phyloP scores from a whole-genome alignment of 2,797 vertebrate species.

The Siniperca obscura region DNA sequence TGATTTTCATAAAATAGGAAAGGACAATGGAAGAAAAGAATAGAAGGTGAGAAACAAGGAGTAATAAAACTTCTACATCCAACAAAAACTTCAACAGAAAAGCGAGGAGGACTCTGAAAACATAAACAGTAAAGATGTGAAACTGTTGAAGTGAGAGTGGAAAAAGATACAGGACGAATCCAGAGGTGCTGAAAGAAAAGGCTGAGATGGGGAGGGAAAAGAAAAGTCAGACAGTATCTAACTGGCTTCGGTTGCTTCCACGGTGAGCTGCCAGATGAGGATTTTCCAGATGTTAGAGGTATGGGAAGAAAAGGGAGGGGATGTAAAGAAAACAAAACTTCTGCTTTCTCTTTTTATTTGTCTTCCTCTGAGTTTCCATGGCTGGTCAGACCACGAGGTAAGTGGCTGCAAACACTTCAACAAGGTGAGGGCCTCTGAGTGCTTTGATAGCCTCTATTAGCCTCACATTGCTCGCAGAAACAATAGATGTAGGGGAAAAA shows the following conservation, averaged over 20 bases:
- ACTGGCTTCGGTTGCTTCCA: slow-evolving; percentile 55
- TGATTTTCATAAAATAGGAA: slow-evolving; percentile 23
- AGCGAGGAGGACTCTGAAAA: not conserved
- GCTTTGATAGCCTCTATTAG: slow-evolving; percentile 49
- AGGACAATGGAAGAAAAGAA: not conserved
- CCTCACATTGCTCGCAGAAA: slow-evolving; percentile 26
- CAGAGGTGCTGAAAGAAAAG: slow-evolving; percentile 62
- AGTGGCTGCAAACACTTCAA: slow-evolving; percentile 30
- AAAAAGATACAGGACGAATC: slow-evolving; percentile 37
- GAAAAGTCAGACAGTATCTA: slow-evolving; percentile 55
- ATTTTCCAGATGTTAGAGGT: slow-evolving; percentile 74
- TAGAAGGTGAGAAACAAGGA: slow-evolving; percentile 13
- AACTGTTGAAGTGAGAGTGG: slow-evolving; percentile 23
- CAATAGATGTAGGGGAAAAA: slow-evolving; percentile 12
- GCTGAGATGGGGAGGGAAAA: slow-evolving; percentile 13
- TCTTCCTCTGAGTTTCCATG: slow-evolving; percentile 44
- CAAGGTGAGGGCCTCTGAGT: slow-evolving; percentile 28
- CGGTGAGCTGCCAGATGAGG: slow-evolving; percentile 63
- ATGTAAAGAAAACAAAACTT: not conserved
- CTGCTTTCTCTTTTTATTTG: slow-evolving; percentile 22
- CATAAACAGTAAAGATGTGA: slow-evolving; percentile 35
- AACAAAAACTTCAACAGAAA: slow-evolving; percentile 23
- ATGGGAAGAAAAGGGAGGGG: slow-evolving; percentile 11
- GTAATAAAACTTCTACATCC: slow-evolving; percentile 5
- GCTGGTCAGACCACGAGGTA: slow-evolving; percentile 15